These are phyloP conservation scores for Odontothrips loti DNA, from an alignment of 2,888 invertebrate genomes.

Conservation along the genomic window DNA sequence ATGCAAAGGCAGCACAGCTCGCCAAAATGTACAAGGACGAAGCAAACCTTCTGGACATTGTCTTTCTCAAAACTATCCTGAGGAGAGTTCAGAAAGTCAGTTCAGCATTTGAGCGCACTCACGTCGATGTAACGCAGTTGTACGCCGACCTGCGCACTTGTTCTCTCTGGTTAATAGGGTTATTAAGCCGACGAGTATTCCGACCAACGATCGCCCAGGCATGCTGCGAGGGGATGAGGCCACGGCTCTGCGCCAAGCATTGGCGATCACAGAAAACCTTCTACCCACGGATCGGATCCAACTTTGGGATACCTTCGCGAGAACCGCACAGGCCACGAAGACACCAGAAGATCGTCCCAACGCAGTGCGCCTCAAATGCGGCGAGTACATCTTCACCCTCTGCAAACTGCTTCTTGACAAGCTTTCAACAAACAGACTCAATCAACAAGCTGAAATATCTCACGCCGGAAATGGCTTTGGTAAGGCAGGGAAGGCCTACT, in stretches of 20 bases:
- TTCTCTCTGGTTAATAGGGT: background rate
- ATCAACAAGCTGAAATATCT: background rate
- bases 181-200: background rate
- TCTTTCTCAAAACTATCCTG: background rate
- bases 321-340: background rate
- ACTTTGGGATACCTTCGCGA: background rate
- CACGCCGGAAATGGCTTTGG: slow-evolving; percentile 7
- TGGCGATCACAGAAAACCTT: background rate
- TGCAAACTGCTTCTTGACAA: slow-evolving; percentile 15
- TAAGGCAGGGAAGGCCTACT: background rate
- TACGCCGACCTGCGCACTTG: background rate
- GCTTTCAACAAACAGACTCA: background rate
- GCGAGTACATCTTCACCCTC: slow-evolving; percentile 6
- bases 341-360: background rate
- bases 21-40: background rate
- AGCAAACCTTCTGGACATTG: background rate
- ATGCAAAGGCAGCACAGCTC: background rate
- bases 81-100: background rate
- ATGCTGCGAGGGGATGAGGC: background rate
- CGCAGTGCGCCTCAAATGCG: background rate
- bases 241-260: slow-evolving; percentile 3
- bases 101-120: background rate
- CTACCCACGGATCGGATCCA: background rate
- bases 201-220: background rate
- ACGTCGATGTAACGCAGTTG: slow-evolving; percentile 1